A percentile compares a stretch with the other conserved stretches of the same genome.
These are phyloP conservation scores for Harlomillsia oculata DNA, from an alignment of 1,140 invertebrate species.

Conservation along the genomic window DNA sequence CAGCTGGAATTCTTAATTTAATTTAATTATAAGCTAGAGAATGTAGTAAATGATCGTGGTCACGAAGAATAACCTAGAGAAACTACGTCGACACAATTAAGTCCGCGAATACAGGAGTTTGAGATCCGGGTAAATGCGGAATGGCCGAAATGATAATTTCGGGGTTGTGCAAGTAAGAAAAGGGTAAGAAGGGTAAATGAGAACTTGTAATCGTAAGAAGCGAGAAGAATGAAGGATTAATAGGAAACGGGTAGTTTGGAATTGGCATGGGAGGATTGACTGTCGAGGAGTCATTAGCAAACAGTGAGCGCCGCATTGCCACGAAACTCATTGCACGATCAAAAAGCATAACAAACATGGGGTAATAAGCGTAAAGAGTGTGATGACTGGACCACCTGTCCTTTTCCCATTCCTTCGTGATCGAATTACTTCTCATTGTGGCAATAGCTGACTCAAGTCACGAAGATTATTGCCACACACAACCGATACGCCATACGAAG, in stretches of 20 bases:
- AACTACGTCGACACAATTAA: too few species aligned
- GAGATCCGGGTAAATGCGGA: too few species aligned
- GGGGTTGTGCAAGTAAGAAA: too few species aligned
- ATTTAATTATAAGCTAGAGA: too few species aligned
- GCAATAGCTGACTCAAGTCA: constrained; percentile 24
- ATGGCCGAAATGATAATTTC: too few species aligned
- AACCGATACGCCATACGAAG: too few species aligned
- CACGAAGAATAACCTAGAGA: too few species aligned
- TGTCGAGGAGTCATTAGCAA: constrained; percentile 3
- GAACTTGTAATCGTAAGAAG: neutral
- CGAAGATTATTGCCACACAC: constrained; percentile 26
- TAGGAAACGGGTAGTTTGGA: neutral
- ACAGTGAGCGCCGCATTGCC: constrained; percentile 4
- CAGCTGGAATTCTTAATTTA: too few species aligned
- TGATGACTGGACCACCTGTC: constrained; percentile 16
- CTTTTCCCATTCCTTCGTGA: constrained; percentile 28
- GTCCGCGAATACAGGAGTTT: too few species aligned
- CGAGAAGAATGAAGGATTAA: neutral
- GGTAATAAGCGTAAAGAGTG: neutral
- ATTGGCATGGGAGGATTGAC: constrained; percentile 2
- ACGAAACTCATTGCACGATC: neutral
- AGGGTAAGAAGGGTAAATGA: too few species aligned
- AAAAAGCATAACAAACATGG: neutral
- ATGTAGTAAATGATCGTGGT: too few species aligned
- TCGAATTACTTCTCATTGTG: constrained; percentile 29